Evolutionary conservation across 2,888 invertebrate genomes (phyloP), one percentile per base, ranked within the genome.

Genomic region (Melikaiella ostensackeni): DNA sequence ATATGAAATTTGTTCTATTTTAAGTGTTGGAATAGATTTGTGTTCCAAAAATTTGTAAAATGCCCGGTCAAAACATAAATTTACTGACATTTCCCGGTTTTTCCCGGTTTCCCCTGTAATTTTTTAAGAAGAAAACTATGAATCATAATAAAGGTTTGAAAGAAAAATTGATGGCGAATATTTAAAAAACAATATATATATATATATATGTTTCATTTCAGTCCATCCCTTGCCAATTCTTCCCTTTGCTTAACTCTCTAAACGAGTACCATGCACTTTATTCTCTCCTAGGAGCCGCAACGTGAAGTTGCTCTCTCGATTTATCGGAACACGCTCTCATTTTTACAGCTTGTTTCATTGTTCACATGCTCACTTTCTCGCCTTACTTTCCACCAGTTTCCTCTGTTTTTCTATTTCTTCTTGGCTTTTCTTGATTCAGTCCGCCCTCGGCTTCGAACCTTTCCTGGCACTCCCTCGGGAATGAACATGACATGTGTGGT

Each of bases 321-420:
- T 70, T 70, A 70, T 70, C 50, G 70, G 50, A 70, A 50, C 27
- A 50, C 30, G n/a, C n/a, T 30, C 27, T 27, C 11, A 70, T 27
- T 70, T 70, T 70, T 70, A 50, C 30, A 50, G 70, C 70, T 70
- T 50, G 50, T 70, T 70, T 50, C 70, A 50, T 70, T 70, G 70
- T 30, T 64, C 64, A 64, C 64, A 50, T 33, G 70, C 46, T 64
- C 64, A 64, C 42, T 16, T 64, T n/a, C n/a, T 21, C 21, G 11
- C 11, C 33, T 27, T 38, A 21, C 24, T 70, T 50, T 70, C 46
- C 19, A 16, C 33, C 4, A 46, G n/a, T 50, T 50, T 50, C 30
- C 70, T 70, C 7, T 19, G 50, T 4, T 70, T 70, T 30, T 30
- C 70, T 50, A 27, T n/a, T n/a, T 50, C 70, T 70, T 8, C 30